Evolutionary conservation across 1,140 invertebrate species (phyloP).

Genomic region (Sminthurinus signatus): DNA sequence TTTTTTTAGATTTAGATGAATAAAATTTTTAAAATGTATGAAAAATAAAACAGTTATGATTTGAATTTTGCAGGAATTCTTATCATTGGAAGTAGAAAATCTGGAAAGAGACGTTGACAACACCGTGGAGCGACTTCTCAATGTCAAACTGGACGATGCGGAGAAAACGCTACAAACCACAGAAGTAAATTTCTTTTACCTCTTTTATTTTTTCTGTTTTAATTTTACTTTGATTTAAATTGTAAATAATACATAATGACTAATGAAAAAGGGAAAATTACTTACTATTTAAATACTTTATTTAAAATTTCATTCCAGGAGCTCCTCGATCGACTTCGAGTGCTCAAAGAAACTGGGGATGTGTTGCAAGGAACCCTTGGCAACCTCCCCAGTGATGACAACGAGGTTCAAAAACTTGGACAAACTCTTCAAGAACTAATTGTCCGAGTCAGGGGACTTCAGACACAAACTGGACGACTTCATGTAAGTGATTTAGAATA

Average conservation of each 20-base stretch:
- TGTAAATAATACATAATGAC: too few relatives aligned
- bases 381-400: slow-evolving; percentile 20
- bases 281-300: not conserved
- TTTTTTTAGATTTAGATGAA: too few relatives aligned
- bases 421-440: slow-evolving; percentile 25
- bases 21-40: too few relatives aligned
- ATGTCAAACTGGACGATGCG: slow-evolving; percentile 15
- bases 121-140: not conserved
- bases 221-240: too few relatives aligned
- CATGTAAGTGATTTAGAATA: too few relatives aligned
- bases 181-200: not conserved
- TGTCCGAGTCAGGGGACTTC: slow-evolving; percentile 13
- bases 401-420: slow-evolving; percentile 16
- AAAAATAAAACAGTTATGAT: not conserved
- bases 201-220: not conserved
- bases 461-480: slow-evolving; percentile 25
- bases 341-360: slow-evolving; percentile 22
- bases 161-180: slow-evolving; percentile 9
- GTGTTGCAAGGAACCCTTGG: slow-evolving; percentile 26
- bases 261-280: not conserved
- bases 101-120: slow-evolving; percentile 4
- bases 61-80: not conserved
- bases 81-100: slow-evolving; percentile 3
- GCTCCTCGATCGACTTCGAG: slow-evolving; percentile 22
- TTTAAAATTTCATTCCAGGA: slow-evolving; percentile 21